These are phyloP conservation scores for Lacerta bilineata DNA, from an alignment of 2,797 vertebrate species.

Conservation along the genomic window DNA sequence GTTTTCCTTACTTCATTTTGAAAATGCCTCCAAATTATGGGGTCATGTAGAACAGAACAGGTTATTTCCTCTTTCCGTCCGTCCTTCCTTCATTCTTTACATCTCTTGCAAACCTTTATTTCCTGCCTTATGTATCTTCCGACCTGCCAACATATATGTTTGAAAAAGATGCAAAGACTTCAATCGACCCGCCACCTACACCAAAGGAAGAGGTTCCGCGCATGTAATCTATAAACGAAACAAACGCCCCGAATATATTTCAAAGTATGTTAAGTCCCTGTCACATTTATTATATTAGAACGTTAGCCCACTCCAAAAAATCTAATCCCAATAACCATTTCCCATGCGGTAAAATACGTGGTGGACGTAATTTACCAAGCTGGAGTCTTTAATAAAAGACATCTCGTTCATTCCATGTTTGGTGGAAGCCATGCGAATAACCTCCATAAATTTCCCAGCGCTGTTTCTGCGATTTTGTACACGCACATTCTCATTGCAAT, in stretches of 20 bases:
- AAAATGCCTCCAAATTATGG: not conserved
- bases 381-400: slow-evolving; percentile 1
- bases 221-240: not conserved
- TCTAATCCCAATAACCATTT: not conserved
- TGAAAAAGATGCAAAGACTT: no score
- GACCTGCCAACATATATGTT: no score
- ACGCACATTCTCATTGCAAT: slow-evolving; percentile 1
- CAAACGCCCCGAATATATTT: not conserved
- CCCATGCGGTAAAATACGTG: not conserved
- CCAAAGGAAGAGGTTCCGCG: not conserved
- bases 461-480: not conserved
- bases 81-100: not conserved
- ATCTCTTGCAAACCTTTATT: not conserved
- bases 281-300: slow-evolving; percentile 23
- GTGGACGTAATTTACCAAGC: not conserved
- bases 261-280: slow-evolving; percentile 8
- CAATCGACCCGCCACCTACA: not conserved
- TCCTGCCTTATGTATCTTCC: not conserved
- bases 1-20: not conserved
- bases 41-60: not conserved
- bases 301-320: not conserved
- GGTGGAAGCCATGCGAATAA: slow-evolving; percentile 23
- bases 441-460: slow-evolving; percentile 14
- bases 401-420: slow-evolving; percentile 16
- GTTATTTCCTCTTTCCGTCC: not conserved